Evolutionary conservation across 2,888 invertebrate species (phyloP).

Genomic region (Metalampra italica): DNA sequence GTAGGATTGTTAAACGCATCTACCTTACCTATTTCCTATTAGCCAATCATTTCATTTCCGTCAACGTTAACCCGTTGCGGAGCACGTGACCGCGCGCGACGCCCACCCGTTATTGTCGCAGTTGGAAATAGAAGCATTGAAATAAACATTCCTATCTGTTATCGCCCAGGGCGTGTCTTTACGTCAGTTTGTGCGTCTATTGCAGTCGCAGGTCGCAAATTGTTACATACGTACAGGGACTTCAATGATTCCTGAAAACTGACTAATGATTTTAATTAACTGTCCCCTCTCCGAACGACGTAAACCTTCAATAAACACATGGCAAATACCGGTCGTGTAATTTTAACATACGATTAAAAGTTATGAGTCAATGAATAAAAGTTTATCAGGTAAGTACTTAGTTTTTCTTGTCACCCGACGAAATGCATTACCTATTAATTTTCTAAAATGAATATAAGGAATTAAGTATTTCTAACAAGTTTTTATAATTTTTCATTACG

Average conservation of each 20-base stretch:
- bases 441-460: too few relatives aligned
- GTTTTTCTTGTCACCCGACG: too few relatives aligned
- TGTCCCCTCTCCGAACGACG: neutral
- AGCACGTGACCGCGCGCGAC: neutral
- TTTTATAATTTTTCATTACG: too few relatives aligned
- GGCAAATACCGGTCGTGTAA: too few relatives aligned
- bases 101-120: neutral
- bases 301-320: too few relatives aligned
- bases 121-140: conserved; percentile 5
- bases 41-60: conserved; percentile 3
- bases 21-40: neutral
- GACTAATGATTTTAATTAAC: neutral
- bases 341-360: too few relatives aligned
- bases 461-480: too few relatives aligned
- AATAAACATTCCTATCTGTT: conserved; percentile 9
- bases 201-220: neutral
- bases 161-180: conserved; percentile 14
- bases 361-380: too few relatives aligned
- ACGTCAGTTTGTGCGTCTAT: conserved; percentile 12
- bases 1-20: conserved; percentile 4
- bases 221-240: neutral
- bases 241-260: neutral
- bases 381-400: too few relatives aligned
- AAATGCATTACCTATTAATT: neutral
- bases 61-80: neutral